A percentile compares a stretch with the other conserved stretches of the same genome.
phyloP scores from a whole-genome alignment of 92 coral and sea anemone genomes.

The Bergia puertoricense region DNA sequence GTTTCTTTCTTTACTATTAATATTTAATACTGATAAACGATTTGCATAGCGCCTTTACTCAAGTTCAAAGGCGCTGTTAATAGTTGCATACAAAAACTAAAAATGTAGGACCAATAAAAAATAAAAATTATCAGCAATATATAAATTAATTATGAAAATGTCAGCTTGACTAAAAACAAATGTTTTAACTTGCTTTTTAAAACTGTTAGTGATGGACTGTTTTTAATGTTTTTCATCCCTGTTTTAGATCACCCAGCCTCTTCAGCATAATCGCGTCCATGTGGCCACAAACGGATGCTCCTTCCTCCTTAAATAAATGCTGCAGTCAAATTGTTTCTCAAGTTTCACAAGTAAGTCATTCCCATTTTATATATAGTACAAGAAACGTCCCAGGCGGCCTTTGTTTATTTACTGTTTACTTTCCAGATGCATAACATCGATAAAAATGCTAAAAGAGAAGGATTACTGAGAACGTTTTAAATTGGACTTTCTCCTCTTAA shows the following conservation, averaged over 20 bases:
- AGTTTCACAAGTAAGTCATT: conserved; percentile 13
- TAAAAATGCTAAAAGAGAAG: not conserved
- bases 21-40: too few relatives aligned
- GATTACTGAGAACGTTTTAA: not conserved
- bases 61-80: too few relatives aligned
- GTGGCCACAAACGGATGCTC: not conserved
- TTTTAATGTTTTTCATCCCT: not conserved
- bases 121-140: too few relatives aligned
- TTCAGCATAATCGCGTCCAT: conserved; percentile 21
- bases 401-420: not conserved
- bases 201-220: not conserved
- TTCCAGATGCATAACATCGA: not conserved
- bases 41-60: too few relatives aligned
- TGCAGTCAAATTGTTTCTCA: not conserved
- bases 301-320: not conserved
- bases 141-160: too few relatives aligned
- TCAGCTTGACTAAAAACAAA: too few relatives aligned
- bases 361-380: not conserved
- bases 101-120: too few relatives aligned
- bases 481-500: not conserved
- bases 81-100: too few relatives aligned
- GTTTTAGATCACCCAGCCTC: conserved; percentile 11
- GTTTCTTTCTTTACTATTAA: too few relatives aligned
- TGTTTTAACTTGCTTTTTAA: too few relatives aligned
- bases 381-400: too few relatives aligned